Evolutionary conservation across 2,797 vertebrate species (phyloP).

Genomic region (Morus bassanus): DNA sequence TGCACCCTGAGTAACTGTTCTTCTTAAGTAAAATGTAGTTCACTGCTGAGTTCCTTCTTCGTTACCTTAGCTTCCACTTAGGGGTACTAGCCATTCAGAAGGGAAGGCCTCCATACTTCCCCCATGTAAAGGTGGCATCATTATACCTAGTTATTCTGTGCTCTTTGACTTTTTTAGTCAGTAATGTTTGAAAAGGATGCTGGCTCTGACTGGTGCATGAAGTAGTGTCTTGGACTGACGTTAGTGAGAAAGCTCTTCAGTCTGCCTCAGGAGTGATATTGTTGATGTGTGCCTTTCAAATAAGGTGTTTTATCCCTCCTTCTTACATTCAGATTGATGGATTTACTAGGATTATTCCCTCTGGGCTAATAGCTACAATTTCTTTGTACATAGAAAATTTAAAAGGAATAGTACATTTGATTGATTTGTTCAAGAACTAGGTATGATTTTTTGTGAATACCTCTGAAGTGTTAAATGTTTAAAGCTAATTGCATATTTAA

Average conservation of each 20-base stretch:
- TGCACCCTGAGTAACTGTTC: not conserved
- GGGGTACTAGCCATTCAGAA: not conserved
- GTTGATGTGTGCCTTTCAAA: not conserved
- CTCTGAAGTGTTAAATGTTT: not conserved
- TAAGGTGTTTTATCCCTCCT: not conserved
- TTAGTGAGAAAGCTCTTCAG: not conserved
- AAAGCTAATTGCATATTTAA: not conserved
- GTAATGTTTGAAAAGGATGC: not conserved
- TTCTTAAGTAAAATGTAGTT: not conserved
- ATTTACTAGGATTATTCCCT: slow-evolving; percentile 42
- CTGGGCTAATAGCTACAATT: slow-evolving; percentile 34
- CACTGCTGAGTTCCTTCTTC: not conserved
- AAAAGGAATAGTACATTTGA: slow-evolving; percentile 27
- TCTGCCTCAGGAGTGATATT: not conserved
- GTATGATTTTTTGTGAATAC: slow-evolving; percentile 14
- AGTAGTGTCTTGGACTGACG: not conserved
- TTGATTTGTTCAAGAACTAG: slow-evolving; percentile 31
- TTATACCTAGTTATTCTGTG: not conserved
- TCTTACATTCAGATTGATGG: not conserved
- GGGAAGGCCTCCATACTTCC: not conserved
- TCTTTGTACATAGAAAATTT: slow-evolving; percentile 13
- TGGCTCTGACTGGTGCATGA: not conserved
- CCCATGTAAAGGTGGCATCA: not conserved
- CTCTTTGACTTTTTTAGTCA: not conserved
- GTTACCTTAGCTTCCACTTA: not conserved